Conservation (phyloP, 2,888 invertebrate species). For the Coelogynopora nodosa region DNA sequence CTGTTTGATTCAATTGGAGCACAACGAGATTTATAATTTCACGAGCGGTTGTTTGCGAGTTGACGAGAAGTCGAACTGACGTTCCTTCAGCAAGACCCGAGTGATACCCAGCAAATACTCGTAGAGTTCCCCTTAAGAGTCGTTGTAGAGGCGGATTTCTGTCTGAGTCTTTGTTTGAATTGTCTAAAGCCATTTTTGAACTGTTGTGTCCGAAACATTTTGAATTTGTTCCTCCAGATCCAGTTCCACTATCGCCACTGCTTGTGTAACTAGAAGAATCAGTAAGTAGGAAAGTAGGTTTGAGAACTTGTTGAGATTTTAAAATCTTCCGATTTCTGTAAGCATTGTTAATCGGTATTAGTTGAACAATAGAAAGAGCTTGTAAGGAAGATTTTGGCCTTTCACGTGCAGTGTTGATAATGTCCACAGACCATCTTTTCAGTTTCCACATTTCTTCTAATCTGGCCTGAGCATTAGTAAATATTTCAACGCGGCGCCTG, state of each 20-base stretch:
- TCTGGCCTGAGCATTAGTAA: background rate
- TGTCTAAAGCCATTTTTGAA: background rate
- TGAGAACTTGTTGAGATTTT: background rate
- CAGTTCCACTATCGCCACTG: background rate
- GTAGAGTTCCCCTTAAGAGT: conserved; percentile 63
- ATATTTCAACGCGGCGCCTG: conserved; percentile 9
- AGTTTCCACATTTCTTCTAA: conserved; percentile 12
- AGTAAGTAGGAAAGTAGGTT: background rate
- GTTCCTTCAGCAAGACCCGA: conserved; percentile 88
- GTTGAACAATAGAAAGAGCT: background rate
- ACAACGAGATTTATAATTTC: conserved; percentile 93
- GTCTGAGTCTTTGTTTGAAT: conserved; percentile 34
- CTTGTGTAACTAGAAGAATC: background rate
- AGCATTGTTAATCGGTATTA: background rate
- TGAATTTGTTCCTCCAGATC: background rate
- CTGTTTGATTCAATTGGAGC: conserved; percentile 75
- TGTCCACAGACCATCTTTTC: conserved; percentile 30
- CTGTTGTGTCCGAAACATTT: background rate
- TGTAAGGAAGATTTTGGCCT: background rate
- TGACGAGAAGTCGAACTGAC: conserved; percentile 86
- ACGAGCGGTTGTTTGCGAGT: conserved; percentile 82
- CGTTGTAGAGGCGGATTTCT: conserved; percentile 54
- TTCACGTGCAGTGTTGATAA: conserved; percentile 23
- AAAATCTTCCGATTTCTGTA: background rate
- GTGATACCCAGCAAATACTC: conserved; percentile 92